A percentile compares a stretch with the other conserved stretches of the same genome.
Conservation (phyloP, 2,113 vertebrate genomes). For the Zosterops lateralis region DNA sequence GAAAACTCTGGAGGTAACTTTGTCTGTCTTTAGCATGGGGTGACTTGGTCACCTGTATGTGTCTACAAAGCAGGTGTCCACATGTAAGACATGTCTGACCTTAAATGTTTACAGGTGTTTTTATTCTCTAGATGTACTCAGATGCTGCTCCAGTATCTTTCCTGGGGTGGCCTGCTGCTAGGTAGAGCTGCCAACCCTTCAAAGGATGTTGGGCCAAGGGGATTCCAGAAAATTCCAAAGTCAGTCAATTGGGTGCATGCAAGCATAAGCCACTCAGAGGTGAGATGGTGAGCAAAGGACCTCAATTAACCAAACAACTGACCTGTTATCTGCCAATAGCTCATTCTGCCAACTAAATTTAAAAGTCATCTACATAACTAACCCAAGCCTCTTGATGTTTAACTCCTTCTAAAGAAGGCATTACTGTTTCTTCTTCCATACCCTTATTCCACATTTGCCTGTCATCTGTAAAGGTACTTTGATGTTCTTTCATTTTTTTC, state of each 20-base stretch:
- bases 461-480: not conserved
- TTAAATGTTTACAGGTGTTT: not conserved
- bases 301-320: not conserved
- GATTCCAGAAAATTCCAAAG: not conserved
- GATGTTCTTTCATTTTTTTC: not conserved
- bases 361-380: not conserved
- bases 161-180: not conserved
- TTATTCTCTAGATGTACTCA: not conserved
- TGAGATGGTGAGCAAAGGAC: not conserved
- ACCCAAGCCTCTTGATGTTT: not conserved
- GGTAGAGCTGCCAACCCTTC: fast-evolving
- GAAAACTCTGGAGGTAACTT: not conserved
- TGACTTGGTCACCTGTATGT: fast-evolving
- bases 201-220: not conserved
- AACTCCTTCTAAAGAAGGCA: not conserved
- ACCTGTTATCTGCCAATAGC: not conserved
- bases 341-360: not conserved
- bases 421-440: not conserved
- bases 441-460: not conserved
- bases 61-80: not conserved
- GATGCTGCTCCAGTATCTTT: not conserved
- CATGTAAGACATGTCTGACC: not conserved
- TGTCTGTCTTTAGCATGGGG: not conserved
- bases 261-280: not conserved
- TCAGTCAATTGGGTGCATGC: not conserved